These are phyloP conservation scores for Lophotriccus pileatus DNA, from an alignment of 2,797 vertebrate genomes.

Conservation along the genomic window DNA sequence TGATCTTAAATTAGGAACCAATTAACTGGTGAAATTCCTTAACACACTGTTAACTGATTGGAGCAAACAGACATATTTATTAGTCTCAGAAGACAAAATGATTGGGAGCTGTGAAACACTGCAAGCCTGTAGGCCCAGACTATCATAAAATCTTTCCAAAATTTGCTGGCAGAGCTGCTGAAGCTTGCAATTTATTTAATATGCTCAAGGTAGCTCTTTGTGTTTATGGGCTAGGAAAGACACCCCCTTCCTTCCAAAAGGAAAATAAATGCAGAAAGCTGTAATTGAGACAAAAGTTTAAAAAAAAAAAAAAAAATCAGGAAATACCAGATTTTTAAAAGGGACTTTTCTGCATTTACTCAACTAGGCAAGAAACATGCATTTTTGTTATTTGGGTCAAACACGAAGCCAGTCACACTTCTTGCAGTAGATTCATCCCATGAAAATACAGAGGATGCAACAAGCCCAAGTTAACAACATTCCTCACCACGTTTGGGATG, in stretches of 20 bases:
- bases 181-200: not conserved
- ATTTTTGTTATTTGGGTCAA: not conserved
- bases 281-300: not conserved
- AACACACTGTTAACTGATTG: not conserved
- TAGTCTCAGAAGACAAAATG: not conserved
- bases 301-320: not conserved
- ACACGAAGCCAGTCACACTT: not conserved
- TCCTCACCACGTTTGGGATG: not conserved
- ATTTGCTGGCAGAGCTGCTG: slow-evolving; percentile 3
- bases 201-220: not conserved
- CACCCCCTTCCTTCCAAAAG: not conserved
- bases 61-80: not conserved
- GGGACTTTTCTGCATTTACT: not conserved
- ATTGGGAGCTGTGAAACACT: not conserved
- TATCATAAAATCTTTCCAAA: not conserved
- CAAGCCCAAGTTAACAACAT: not conserved
- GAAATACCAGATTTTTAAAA: not conserved
- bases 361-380: not conserved
- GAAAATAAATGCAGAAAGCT: not conserved
- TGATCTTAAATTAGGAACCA: not conserved
- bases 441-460: not conserved
- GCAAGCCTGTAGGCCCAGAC: not conserved
- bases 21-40: not conserved
- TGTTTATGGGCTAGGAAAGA: not conserved
- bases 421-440: not conserved